Percentiles rank a stretch among this genome's conserved stretches.
These are phyloP conservation scores for Sepioteuthis lessoniana DNA, from an alignment of 2,888 invertebrate genomes.

Conservation along the genomic window DNA sequence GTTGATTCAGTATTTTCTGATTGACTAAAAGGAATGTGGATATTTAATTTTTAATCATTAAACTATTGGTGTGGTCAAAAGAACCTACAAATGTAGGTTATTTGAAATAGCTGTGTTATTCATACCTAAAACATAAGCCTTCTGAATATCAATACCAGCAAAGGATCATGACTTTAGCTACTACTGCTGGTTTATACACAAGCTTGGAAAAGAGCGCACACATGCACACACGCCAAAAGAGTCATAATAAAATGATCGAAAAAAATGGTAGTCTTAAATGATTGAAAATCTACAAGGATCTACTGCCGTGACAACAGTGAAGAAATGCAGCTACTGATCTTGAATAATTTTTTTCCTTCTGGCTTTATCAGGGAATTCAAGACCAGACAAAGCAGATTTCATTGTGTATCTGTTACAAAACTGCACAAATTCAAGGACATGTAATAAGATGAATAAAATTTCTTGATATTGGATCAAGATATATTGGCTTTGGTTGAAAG, in stretches of 20 bases:
- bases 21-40: too few species aligned
- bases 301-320: background rate
- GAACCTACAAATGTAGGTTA: background rate
- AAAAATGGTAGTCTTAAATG: background rate
- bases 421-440: background rate
- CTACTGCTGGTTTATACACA: too few species aligned
- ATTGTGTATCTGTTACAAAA: background rate
- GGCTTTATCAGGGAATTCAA: background rate
- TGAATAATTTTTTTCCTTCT: background rate
- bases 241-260: background rate
- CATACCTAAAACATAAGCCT: too few species aligned
- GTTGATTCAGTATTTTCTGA: too few species aligned
- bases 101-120: background rate
- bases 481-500: background rate
- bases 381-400: background rate
- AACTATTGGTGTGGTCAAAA: background rate
- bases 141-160: too few species aligned
- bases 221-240: background rate
- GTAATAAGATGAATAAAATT: background rate
- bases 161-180: too few species aligned
- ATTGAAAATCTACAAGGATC: background rate
- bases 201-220: too few species aligned
- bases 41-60: background rate
- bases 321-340: background rate
- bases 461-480: background rate